phyloP scores from a whole-genome alignment of 2,113 vertebrate species.

The Cyprinus carpio region DNA sequence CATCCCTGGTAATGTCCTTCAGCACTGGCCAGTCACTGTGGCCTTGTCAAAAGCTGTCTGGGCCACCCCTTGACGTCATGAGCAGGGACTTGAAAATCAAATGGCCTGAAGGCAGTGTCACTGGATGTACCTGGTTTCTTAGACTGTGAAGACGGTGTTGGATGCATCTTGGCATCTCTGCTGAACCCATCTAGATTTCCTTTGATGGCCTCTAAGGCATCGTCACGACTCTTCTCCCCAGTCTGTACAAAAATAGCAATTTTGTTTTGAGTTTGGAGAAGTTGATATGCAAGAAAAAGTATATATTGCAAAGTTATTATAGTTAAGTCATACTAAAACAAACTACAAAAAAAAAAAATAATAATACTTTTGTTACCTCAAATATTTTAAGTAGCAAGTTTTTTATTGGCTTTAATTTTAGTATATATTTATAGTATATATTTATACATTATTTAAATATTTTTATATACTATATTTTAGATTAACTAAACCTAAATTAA shows the following conservation, averaged over 20 bases:
- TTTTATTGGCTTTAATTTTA: no score
- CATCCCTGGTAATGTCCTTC: background rate
- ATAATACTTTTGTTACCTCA: background rate
- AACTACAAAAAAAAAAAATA: background rate
- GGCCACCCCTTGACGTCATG: conserved; percentile 9
- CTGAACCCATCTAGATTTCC: conserved; percentile 98
- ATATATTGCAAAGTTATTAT: background rate
- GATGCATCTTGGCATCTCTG: conserved; percentile 97
- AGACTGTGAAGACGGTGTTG: conserved; percentile 86
- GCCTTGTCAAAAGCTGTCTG: conserved; percentile 4
- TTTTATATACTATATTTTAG: no score
- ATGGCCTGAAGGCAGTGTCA: background rate
- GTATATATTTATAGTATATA: no score
- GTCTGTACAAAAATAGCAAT: conserved; percentile 70
- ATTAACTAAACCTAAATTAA: no score
- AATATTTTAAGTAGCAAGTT: no score
- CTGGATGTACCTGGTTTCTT: conserved; percentile 89
- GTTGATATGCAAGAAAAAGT: background rate
- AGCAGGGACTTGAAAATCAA: background rate
- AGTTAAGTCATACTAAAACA: background rate
- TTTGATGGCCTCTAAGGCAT: conserved; percentile 97
- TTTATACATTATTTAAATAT: no score
- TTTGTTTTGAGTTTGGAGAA: background rate
- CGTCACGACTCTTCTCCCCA: conserved; percentile 94
- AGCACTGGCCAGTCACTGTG: background rate